Conservation (phyloP, 1,140 invertebrate genomes). For the Drosophila tani region DNA sequence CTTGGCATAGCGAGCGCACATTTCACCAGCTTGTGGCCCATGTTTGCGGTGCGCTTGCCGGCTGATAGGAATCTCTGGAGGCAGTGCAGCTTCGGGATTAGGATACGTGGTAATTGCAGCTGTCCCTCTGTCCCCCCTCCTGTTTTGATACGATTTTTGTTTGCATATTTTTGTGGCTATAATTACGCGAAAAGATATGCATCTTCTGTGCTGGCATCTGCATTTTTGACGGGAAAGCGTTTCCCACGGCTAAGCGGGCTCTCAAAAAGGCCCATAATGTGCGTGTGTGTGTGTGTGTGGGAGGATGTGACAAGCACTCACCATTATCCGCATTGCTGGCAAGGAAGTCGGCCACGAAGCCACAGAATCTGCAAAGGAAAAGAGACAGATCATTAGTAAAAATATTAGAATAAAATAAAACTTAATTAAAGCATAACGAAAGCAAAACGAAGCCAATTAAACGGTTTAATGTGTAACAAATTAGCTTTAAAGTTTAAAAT, state of each 20-base stretch:
- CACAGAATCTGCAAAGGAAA: conserved; percentile 54
- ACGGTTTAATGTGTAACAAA: too few relatives aligned
- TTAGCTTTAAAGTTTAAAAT: too few relatives aligned
- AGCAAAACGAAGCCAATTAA: too few relatives aligned
- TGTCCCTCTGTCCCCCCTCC: conserved; percentile 8
- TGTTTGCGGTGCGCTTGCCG: conserved; percentile 63
- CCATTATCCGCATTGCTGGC: conserved; percentile 64
- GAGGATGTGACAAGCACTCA: conserved; percentile 40
- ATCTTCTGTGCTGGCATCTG: conserved; percentile 41
- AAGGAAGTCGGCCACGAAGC: conserved; percentile 60
- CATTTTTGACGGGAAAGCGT: conserved; percentile 58
- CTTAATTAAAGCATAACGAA: too few relatives aligned
- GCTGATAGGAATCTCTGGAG: conserved; percentile 65
- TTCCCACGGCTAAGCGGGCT: conserved; percentile 51
- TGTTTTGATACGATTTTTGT: conserved; percentile 64
- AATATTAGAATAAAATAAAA: too few relatives aligned
- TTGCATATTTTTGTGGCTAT: conserved; percentile 62
- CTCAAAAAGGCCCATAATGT: neutral
- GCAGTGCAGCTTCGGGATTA: conserved; percentile 43
- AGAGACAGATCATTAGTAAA: neutral
- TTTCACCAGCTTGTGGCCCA: conserved; percentile 40
- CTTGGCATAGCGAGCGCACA: conserved; percentile 39
- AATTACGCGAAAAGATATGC: conserved; percentile 66
- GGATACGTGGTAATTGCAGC: conserved; percentile 62
- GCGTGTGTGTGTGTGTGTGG: conserved; percentile 5